phyloP scores from a whole-genome alignment of 2,888 invertebrate genomes.

The Phymatocera aterrima region DNA sequence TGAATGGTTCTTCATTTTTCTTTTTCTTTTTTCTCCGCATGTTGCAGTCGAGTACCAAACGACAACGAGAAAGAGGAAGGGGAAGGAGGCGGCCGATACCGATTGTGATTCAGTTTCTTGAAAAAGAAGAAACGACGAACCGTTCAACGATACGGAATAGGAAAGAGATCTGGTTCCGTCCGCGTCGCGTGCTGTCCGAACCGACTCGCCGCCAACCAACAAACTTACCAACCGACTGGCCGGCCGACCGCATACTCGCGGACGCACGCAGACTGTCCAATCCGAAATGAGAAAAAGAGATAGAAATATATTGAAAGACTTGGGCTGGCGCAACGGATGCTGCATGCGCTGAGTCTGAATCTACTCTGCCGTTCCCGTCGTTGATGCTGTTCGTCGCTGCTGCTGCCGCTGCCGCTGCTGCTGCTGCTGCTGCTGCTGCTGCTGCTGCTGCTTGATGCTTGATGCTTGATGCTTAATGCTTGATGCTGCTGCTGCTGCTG shows the following conservation, averaged over 20 bases:
- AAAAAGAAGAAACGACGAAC: background rate
- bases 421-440: constrained; percentile 25
- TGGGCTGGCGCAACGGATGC: constrained; percentile 42
- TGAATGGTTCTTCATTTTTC: too few relatives aligned
- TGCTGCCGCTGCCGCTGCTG: background rate
- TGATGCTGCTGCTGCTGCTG: constrained; percentile 34
- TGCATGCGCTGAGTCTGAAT: constrained; percentile 43
- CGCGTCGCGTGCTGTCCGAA: constrained; percentile 44
- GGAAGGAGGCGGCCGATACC: too few relatives aligned
- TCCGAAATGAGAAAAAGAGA: background rate
- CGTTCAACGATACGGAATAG: background rate
- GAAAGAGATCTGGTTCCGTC: constrained; percentile 24
- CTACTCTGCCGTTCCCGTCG: constrained; percentile 26
- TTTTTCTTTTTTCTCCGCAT: background rate
- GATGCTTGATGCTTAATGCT: background rate
- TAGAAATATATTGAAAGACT: constrained; percentile 25
- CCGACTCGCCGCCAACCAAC: too few relatives aligned
- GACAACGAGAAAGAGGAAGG: too few relatives aligned
- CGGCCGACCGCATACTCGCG: background rate
- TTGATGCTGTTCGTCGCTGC: background rate
- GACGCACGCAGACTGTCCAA: background rate
- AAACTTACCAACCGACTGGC: background rate
- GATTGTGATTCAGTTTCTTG: background rate
- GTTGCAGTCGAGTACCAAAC: background rate
- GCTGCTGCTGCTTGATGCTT: background rate